Evolutionary conservation across 2,797 vertebrate species (phyloP).

Genomic region (Acipenser oxyrinchus): DNA sequence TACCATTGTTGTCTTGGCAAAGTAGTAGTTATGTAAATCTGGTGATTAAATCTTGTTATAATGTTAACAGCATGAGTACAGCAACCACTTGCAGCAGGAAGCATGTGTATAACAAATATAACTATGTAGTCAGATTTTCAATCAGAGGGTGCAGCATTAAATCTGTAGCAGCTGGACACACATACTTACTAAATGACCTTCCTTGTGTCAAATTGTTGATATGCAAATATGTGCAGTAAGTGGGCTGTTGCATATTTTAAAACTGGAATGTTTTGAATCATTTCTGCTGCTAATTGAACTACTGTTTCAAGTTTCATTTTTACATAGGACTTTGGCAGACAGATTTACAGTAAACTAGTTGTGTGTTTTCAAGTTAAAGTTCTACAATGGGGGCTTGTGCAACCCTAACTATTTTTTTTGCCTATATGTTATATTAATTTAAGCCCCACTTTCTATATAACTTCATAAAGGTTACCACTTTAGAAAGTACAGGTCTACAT

Average conservation of each 20-base stretch:
- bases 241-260: neutral
- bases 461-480: too few species aligned
- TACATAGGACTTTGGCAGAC: neutral
- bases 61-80: neutral
- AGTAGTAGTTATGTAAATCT: slow-evolving; percentile 2
- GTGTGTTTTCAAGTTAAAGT: neutral
- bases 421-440: neutral
- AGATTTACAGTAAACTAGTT: neutral
- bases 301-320: neutral
- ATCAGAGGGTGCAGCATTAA: neutral
- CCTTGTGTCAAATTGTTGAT: slow-evolving; percentile 25
- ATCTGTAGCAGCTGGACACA: slow-evolving; percentile 42
- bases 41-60: neutral
- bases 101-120: neutral
- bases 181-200: slow-evolving; percentile 27
- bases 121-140: neutral
- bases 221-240: slow-evolving; percentile 9
- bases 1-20: slow-evolving; percentile 30
- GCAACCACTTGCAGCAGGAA: neutral
- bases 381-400: neutral
- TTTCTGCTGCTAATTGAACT: neutral
- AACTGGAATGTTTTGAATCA: neutral
- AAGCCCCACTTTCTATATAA: neutral
- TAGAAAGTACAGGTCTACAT: neutral
- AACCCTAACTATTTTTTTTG: neutral